Evolutionary conservation across 2,113 vertebrate species (phyloP), one percentile per base, ranked within the genome.

Genomic region (Channa argus): DNA sequence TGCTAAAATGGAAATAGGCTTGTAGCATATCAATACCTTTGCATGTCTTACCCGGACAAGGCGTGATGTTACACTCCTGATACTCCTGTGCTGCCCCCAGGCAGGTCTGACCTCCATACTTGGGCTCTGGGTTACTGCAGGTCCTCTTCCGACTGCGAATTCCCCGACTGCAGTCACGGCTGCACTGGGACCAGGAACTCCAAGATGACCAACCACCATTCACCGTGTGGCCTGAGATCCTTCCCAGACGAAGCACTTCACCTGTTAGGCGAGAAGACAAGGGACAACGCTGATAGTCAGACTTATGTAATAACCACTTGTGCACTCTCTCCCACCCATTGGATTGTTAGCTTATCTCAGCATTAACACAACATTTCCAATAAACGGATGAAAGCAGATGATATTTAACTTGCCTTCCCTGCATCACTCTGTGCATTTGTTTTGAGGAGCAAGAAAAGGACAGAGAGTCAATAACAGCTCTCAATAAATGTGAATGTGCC

Each of bases 31-130:
- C 33, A 8, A 11, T 6, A 24, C 36, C 34, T 39, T 4, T 15
- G 36, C 3, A 24, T 52, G 11, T 50, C 91, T 92, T 85, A 98
- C 98, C 97, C 90, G 98, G 98, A 83, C 98, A 99, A 38, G 98
- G 97, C 33, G 96, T 92, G 68, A 97, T 94, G 90, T 99, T 99
- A 84, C 98, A 99, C 78, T 99, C 98, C 84, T 99, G 98, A 80
- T 96, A 99, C 70, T 99, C 98, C 56, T 97, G 91, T 1, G 96
- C 93, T 0, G 96, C 89, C 2, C 98, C 98, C 0, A 96, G 84
- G 86, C 98, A 99, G 15, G 96, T 94, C 84, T 97, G 88, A 5
- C 98, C 97, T 4, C 97, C 98, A 0, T 95, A 95, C 73, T 95
- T 97, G 73, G 98, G 97, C 86, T 98, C 97, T 0, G 98, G 98